Evolutionary conservation across 2,113 vertebrate species (phyloP), one percentile per base, ranked within the genome.

Genomic region (Rhodinocichla rosea): DNA sequence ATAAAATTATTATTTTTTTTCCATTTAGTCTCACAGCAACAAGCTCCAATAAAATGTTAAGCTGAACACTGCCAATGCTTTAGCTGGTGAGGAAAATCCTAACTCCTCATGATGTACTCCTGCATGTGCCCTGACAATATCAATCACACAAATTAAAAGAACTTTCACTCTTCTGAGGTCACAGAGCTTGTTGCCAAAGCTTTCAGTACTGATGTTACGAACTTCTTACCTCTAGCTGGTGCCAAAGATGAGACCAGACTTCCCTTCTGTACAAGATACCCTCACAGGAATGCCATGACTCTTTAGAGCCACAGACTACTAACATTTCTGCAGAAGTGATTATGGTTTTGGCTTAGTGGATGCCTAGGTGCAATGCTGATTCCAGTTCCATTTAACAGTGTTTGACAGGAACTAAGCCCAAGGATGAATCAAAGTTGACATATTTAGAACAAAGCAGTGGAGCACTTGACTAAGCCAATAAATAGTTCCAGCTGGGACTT

Each of bases 401-500:
- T 96, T 97, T 96, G 97, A 97, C 97, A 97, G 96, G 67, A 91
- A 56, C 75, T 91, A 89, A 96, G 37, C 67, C 86, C 9, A 15
- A 90, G 78, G 84, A 97, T 91, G 95, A 95, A 97, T 97, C 82
- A 93, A 93, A 95, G 91, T 6, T 96, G 97, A 97, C 97, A 69
- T 95, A 97, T 97, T 97, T 91, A 95, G 92, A 97, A 95, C 97
- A 95, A 95, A 96, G 82, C 68, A 88, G 83, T 95, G 85, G 91
- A 95, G 69, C 78, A 83, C 91, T 97, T 95, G 94, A 96, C 96
- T 95, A 78, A 96, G 73, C 90, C 96, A 97, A 97, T 97, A 97
- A 97, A 96, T 85, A 90, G 85, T 65, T 95, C 92, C 97, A 97
- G 94, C 88, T 97, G 97, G 91, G 92, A 96, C 92, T 96, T 92